A percentile compares a stretch with the other conserved stretches of the same genome.
phyloP scores from a whole-genome alignment of 2,888 invertebrate species.

The Cephus spinipes region DNA sequence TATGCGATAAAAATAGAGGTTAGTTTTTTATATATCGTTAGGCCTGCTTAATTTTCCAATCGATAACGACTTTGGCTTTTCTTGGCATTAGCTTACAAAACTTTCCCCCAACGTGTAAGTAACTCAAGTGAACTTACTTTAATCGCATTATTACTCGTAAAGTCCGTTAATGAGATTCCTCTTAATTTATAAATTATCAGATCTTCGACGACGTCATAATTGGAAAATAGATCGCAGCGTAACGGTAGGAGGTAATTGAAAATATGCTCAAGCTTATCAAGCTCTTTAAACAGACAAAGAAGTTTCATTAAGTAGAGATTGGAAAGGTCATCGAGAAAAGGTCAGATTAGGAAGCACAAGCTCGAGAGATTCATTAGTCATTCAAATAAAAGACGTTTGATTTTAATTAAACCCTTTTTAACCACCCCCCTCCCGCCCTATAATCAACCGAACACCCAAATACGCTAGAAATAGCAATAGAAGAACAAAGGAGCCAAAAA shows the following conservation, averaged over 20 bases:
- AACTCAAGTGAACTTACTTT: not conserved
- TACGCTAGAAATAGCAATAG: not conserved
- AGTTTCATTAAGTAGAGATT: not conserved
- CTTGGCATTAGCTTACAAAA: not conserved
- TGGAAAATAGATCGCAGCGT: not conserved
- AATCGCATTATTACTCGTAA: not conserved
- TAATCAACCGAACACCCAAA: not conserved
- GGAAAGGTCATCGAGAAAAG: not conserved
- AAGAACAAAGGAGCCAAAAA: not conserved
- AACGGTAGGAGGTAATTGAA: not conserved
- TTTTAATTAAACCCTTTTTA: not conserved
- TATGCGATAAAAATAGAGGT: slow-evolving; percentile 15
- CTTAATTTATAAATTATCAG: not conserved
- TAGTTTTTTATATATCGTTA: not conserved
- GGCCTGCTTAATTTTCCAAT: not conserved
- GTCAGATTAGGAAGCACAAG: not conserved
- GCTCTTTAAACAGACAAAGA: not conserved
- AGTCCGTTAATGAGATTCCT: not conserved
- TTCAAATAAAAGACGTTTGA: not conserved
- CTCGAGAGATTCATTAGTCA: not conserved
- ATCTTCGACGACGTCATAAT: not conserved
- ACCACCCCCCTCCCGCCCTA: too few species aligned
- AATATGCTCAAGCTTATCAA: not conserved
- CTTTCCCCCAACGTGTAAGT: not conserved
- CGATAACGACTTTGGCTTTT: not conserved